Percentiles rank a stretch among this genome's conserved stretches.
phyloP scores from a whole-genome alignment of 2,888 invertebrate genomes.

The Rotaria socialis region DNA sequence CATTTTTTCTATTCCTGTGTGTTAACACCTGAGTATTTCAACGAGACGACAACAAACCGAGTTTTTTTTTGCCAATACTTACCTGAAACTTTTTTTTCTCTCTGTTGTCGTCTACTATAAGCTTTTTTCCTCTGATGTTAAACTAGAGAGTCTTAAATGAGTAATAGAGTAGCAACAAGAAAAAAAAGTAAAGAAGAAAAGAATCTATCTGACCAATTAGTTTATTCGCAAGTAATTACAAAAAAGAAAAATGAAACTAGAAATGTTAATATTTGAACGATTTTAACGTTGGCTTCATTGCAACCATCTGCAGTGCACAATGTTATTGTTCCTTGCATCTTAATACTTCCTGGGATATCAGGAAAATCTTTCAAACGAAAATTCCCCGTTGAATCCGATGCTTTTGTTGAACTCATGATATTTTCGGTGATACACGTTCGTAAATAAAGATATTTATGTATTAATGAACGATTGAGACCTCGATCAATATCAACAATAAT shows the following conservation, averaged over 20 bases:
- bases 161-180: not conserved
- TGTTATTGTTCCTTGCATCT: conserved; percentile 7
- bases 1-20: not conserved
- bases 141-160: not conserved
- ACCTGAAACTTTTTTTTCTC: not conserved
- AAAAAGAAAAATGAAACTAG: not conserved
- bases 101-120: not conserved
- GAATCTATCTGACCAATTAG: not conserved
- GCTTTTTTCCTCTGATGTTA: not conserved
- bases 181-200: not conserved
- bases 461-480: not conserved
- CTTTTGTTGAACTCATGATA: conserved; percentile 5
- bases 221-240: not conserved
- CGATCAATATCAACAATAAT: not conserved
- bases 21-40: not conserved
- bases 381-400: conserved; percentile 1
- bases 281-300: not conserved
- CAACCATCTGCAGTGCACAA: not conserved
- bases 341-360: not conserved
- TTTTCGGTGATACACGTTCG: conserved; percentile 23
- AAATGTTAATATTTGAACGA: not conserved
- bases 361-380: not conserved
- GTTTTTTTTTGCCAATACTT: not conserved
- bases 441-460: conserved; percentile 26
- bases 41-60: not conserved